Percentiles rank a stretch among this genome's conserved stretches.
Conservation (phyloP, 2,113 vertebrate genomes). For the Petroica traversi region DNA sequence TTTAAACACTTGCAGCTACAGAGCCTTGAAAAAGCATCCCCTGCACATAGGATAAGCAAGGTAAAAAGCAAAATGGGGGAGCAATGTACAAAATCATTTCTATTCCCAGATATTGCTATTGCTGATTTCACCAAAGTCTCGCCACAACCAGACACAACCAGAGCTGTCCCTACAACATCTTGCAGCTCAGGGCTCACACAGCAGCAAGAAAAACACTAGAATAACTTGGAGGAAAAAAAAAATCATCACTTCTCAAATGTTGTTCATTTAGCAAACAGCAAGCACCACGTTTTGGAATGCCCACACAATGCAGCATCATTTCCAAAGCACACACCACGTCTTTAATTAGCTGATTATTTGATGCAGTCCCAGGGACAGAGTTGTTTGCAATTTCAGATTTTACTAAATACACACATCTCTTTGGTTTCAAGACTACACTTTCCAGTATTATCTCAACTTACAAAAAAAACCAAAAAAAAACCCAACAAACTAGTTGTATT, state of each 20-base stretch:
- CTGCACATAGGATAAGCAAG: neutral
- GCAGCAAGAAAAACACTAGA: neutral
- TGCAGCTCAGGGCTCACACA: neutral
- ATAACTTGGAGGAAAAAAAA: neutral
- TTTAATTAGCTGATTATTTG: neutral
- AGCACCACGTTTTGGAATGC: neutral
- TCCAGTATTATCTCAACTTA: neutral
- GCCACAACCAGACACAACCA: too few species aligned
- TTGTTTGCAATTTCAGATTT: neutral
- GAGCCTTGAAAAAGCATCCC: neutral
- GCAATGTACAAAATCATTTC: neutral
- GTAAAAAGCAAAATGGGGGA: neutral
- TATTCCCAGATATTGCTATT: neutral
- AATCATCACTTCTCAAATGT: neutral
- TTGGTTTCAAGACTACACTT: neutral
- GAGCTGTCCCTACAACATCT: neutral
- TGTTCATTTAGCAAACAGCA: neutral
- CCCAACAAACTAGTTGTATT: neutral
- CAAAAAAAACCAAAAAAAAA: too few species aligned
- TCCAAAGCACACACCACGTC: neutral
- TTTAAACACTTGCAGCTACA: neutral
- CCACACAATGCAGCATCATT: neutral
- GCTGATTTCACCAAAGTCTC: neutral
- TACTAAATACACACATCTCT: neutral
- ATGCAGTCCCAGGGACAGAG: neutral